Base-by-base conservation (phyloP, 2,888 invertebrate species). In the Hypercompe scribonia region DNA sequence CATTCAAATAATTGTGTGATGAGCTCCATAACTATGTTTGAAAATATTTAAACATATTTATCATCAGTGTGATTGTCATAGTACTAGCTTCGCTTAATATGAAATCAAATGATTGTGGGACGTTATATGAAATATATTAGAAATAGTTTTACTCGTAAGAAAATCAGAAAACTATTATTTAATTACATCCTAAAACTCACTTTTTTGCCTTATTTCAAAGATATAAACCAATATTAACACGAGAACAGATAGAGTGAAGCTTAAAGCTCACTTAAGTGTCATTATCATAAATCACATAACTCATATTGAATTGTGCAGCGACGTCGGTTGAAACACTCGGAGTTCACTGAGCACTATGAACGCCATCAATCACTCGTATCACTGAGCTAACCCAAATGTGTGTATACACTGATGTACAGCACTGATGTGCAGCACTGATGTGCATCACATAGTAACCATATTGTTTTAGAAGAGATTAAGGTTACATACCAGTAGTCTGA, bases 351-450 rank as follows among this genome's bases (percentile, higher is more conserved):
- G 72, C 77, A 70, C 72, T 78, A 78, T 81, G 84, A 86, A 88
- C 83, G 87, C 81, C 90, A 89, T 90, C 90, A 88, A 90, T 90
- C 90, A 89, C 80, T 78, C 73, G 79, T 77, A 81, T 81, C 79
- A 81, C 71, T 70, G 54, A 61, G 34, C 72, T 68, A 46, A 64
- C 71, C n/a, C 65, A 34, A 74, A 71, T 73, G 31, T 67, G 80
- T 75, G 75, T 73, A 24, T n/a, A 54, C 15, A 21, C n/a, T n/a
- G n/a, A n/a, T n/a, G n/a, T n/a, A n/a, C n/a, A n/a, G n/a, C n/a
- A n/a, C n/a, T n/a, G n/a, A n/a, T n/a, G n/a, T n/a, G n/a, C n/a
- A n/a, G n/a, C n/a, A n/a, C n/a, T n/a, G n/a, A 18, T 11, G 34
- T n/a, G 8, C 33, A 36, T 72, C n/a, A 67, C 34, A 61, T 54